Evolutionary conservation across 2,888 invertebrate species (phyloP).

Genomic region (Sericinus montela): DNA sequence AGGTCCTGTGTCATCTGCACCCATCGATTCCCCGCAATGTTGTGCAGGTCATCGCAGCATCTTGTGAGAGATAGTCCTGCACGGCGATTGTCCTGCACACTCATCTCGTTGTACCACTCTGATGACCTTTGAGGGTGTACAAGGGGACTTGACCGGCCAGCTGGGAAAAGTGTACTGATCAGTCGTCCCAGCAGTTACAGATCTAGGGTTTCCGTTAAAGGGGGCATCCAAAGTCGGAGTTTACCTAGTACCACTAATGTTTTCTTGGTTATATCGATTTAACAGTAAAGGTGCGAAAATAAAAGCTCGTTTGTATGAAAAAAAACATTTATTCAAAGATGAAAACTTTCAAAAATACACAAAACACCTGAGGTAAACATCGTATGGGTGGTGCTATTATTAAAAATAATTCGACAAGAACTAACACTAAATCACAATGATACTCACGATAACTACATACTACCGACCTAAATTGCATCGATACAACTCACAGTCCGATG

Average conservation of each 20-base stretch:
- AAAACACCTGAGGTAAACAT: slow-evolving; percentile 47
- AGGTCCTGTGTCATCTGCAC: too few species aligned
- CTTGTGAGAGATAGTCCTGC: too few species aligned
- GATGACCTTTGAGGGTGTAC: background rate
- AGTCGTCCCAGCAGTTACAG: background rate
- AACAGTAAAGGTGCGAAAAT: too few species aligned
- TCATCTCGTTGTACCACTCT: background rate
- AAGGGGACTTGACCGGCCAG: too few species aligned
- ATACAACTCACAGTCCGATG: slow-evolving; percentile 13
- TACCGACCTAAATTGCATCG: slow-evolving; percentile 27
- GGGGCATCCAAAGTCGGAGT: too few species aligned
- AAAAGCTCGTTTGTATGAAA: background rate
- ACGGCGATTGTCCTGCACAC: too few species aligned
- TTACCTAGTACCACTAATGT: too few species aligned
- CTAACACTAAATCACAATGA: slow-evolving; percentile 35
- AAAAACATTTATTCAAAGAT: slow-evolving; percentile 42
- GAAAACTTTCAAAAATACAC: slow-evolving; percentile 58
- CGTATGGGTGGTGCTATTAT: slow-evolving; percentile 36
- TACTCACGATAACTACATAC: slow-evolving; percentile 30
- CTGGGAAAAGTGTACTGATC: background rate
- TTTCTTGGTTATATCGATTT: too few species aligned
- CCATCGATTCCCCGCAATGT: too few species aligned
- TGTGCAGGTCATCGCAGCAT: too few species aligned
- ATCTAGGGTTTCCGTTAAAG: background rate
- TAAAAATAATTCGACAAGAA: slow-evolving; percentile 35